Evolutionary conservation across 2,888 invertebrate genomes (phyloP), one percentile per base, ranked within the genome.

Genomic region (Pseudeuparius sepicola): DNA sequence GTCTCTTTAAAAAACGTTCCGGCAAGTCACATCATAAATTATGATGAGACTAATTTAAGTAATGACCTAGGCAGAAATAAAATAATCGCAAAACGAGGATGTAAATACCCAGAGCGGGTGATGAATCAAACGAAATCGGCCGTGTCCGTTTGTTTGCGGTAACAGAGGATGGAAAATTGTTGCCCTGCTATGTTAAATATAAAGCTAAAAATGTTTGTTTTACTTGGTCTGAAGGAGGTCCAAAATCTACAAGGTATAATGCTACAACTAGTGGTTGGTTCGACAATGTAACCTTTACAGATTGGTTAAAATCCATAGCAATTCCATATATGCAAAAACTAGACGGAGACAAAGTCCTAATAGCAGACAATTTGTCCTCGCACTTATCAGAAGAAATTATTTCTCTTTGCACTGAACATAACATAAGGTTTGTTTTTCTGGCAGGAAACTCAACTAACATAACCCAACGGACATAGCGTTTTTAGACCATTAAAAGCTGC

Each of bases 101-200:
- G 25, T 12, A 46, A 55, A 41, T 49, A 56, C 36, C 47, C 51
- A 7, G 50, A 54, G 25, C 31, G 50, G 13, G 43, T 52, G 6
- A 45, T 49, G 31, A 48, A 55, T 34, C 20, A 34, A 2, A 31
- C 14, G 14, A 29, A 36, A 36, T 13, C 24, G 9, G 9, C n/a
- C 11, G 24, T 24, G 7, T 36, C 36, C 23, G 30, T 10, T 31
- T 36, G 36, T 31, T 36, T 31, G 36, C 36, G 7, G 30, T 11
- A 10, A 16, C 30, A 14, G 36, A 17, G 15, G 24, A 31, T 36
- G 20, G 20, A 7, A n/a, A 9, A 10, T 6, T 25, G 9, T 10
- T 25, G 6, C 26, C 7, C 26, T 10, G 20, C 11, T 34, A 34
- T 12, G 34, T 34, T 3, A 17, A 31, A 9, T 31, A 23, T 20